phyloP scores from a whole-genome alignment of 2,797 vertebrate genomes.

The Vultur gryphus region DNA sequence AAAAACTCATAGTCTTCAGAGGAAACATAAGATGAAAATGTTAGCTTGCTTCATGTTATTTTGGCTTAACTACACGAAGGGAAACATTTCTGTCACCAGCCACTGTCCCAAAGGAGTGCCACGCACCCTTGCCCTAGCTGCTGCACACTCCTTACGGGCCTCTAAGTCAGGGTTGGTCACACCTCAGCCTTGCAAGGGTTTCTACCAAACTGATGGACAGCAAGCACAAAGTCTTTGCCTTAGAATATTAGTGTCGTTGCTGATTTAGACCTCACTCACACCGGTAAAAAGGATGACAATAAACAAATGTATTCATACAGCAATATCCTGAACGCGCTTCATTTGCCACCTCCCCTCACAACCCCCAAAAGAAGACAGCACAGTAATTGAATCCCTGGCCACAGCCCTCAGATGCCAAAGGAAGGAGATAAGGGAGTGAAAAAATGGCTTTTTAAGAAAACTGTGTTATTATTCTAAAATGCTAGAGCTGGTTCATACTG shows the following conservation, averaged over 20 bases:
- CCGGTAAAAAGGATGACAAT: background rate
- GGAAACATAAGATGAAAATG: slow-evolving; percentile 27
- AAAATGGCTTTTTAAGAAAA: background rate
- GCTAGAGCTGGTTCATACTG: background rate
- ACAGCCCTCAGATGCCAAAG: background rate
- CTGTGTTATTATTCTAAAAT: background rate
- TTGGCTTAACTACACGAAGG: background rate
- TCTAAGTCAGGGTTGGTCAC: background rate
- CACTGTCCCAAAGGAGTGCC: background rate
- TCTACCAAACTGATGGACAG: background rate
- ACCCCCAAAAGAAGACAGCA: background rate
- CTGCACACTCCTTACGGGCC: accelerated
- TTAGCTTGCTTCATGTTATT: background rate
- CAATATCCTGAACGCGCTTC: background rate
- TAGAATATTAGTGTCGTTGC: background rate
- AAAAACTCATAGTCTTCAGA: slow-evolving; percentile 76
- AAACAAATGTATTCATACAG: background rate
- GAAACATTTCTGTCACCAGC: background rate
- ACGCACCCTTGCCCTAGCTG: background rate
- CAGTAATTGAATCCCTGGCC: background rate
- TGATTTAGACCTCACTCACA: background rate
- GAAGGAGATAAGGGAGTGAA: background rate
- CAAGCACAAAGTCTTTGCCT: background rate
- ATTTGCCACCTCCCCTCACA: background rate
- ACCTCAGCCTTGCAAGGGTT: background rate